phyloP scores from a whole-genome alignment of 2,113 vertebrate genomes.

The Henicopernis longicauda region DNA sequence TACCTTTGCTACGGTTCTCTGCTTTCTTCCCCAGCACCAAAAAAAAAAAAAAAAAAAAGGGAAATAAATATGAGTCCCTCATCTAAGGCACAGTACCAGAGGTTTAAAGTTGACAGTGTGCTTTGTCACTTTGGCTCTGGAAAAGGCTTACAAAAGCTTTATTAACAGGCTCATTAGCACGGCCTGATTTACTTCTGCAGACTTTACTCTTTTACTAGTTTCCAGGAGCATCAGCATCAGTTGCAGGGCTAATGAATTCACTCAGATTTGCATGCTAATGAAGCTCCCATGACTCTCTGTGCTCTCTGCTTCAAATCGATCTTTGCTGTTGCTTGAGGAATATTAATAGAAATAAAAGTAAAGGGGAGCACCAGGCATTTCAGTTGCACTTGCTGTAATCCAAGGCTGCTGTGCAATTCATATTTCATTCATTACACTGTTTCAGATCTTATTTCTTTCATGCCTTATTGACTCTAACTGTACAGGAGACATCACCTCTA shows the following conservation, averaged over 20 bases:
- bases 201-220: constrained; percentile 65
- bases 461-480: constrained; percentile 39
- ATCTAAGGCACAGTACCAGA: not conserved
- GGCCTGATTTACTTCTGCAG: constrained; percentile 71
- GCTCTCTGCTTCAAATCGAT: constrained; percentile 61
- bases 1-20: constrained; percentile 9
- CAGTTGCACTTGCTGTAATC: constrained; percentile 14
- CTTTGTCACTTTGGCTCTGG: constrained; percentile 60
- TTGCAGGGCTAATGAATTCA: constrained; percentile 69
- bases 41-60: not conserved
- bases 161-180: constrained; percentile 75
- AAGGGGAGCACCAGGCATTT: constrained; percentile 18
- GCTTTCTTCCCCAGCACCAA: not conserved
- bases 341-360: constrained; percentile 68
- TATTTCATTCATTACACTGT: not conserved
- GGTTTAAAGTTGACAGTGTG: constrained; percentile 30
- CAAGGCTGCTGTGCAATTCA: constrained; percentile 18
- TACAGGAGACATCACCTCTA: constrained; percentile 8
- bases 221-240: constrained; percentile 69
- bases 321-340: constrained; percentile 62
- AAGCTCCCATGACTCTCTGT: constrained; percentile 64
- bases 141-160: constrained; percentile 70
- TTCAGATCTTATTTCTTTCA: constrained; percentile 35
- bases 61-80: not conserved
- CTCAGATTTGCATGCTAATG: constrained; percentile 71